phyloP scores from a whole-genome alignment of 2,797 vertebrate genomes.

The Amphiprion clarkii region DNA sequence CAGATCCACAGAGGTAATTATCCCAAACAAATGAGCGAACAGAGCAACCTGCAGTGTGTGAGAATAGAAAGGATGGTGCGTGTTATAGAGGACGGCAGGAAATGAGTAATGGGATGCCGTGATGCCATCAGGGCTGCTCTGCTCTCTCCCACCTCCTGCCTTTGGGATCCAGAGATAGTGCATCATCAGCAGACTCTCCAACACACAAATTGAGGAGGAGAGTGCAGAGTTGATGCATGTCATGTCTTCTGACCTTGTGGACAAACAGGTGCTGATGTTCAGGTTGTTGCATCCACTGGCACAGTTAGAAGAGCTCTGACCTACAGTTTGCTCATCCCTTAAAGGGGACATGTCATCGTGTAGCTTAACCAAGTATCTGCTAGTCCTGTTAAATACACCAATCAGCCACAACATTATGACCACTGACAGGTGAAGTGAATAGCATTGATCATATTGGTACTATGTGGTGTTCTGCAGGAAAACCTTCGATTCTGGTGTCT shows the following conservation, averaged over 20 bases:
- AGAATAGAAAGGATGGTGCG: slow-evolving; percentile 33
- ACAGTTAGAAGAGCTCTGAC: slow-evolving; percentile 8
- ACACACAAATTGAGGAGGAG: slow-evolving; percentile 1
- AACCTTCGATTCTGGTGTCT: too few relatives aligned
- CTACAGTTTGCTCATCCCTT: not conserved
- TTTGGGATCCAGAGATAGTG: slow-evolving; percentile 25
- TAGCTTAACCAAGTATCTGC: too few relatives aligned
- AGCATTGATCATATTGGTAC: too few relatives aligned
- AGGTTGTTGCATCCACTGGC: not conserved
- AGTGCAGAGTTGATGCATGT: slow-evolving; percentile 13
- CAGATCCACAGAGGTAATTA: not conserved
- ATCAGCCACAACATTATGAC: too few relatives aligned
- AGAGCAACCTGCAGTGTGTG: slow-evolving; percentile 4
- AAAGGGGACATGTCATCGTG: not conserved
- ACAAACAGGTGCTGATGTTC: slow-evolving; percentile 1
- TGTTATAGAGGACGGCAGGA: slow-evolving; percentile 33
- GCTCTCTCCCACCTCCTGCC: slow-evolving; percentile 15
- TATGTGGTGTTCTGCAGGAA: too few relatives aligned
- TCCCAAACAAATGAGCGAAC: not conserved
- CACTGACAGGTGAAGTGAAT: too few relatives aligned
- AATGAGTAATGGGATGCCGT: slow-evolving; percentile 58
- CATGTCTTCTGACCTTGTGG: slow-evolving; percentile 35
- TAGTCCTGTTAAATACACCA: too few relatives aligned
- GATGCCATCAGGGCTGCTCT: slow-evolving; percentile 36
- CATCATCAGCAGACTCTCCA: slow-evolving; percentile 37